Evolutionary conservation across 2,888 invertebrate genomes (phyloP).

Genomic region (Tridacna crocea): DNA sequence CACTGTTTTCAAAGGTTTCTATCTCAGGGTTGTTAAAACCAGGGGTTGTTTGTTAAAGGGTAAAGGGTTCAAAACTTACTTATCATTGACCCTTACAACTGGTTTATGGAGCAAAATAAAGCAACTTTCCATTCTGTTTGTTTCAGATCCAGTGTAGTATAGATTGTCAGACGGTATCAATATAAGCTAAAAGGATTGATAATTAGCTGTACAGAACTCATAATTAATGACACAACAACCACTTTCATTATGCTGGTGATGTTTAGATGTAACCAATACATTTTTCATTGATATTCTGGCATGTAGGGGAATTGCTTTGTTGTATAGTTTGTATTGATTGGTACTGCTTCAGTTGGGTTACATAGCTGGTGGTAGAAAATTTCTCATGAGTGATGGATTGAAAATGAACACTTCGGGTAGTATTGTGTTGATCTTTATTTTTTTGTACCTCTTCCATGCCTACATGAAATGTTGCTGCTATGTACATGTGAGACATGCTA

Average conservation of each 20-base stretch:
- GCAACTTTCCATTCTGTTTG: too few species aligned
- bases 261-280: slow-evolving; percentile 18
- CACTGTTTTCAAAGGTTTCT: too few species aligned
- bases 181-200: neutral
- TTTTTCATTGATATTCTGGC: slow-evolving; percentile 23
- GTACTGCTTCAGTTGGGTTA: slow-evolving; percentile 5
- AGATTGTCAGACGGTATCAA: neutral
- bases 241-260: neutral
- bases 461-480: too few species aligned
- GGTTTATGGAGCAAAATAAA: too few species aligned
- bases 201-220: neutral
- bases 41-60: too few species aligned
- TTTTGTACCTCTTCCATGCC: too few species aligned
- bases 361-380: neutral
- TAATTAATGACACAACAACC: slow-evolving; percentile 13
- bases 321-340: slow-evolving; percentile 18
- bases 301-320: slow-evolving; percentile 21
- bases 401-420: neutral
- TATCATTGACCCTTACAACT: too few species aligned
- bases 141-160: too few species aligned
- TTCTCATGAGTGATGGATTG: slow-evolving; percentile 9
- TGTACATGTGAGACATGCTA: too few species aligned
- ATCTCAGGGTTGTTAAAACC: too few species aligned
- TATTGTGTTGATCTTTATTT: slow-evolving; percentile 1
- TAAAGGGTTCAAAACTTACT: too few species aligned